A percentile compares a stretch with the other conserved stretches of the same genome.
phyloP scores from a whole-genome alignment of 1,140 invertebrate species.

The Bombus polaris region DNA sequence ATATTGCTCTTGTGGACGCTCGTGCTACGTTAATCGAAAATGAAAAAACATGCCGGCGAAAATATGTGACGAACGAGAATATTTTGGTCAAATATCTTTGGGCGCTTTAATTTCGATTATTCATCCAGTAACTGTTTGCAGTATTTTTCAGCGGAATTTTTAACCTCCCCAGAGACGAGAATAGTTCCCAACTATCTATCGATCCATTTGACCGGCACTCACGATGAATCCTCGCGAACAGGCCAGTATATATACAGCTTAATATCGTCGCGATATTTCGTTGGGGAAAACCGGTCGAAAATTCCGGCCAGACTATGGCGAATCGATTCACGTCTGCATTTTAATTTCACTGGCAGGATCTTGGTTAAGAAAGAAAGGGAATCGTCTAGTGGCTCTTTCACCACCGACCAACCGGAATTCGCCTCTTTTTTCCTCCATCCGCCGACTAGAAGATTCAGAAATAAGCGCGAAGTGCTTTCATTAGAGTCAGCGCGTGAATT shows the following conservation, averaged over 20 bases:
- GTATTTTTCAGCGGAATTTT: not conserved
- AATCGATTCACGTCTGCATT: constrained; percentile 40
- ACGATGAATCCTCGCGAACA: not conserved
- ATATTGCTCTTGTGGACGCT: not conserved
- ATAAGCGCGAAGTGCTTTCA: not conserved
- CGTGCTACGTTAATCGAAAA: not conserved
- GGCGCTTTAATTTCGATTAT: not conserved
- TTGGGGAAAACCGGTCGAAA: not conserved
- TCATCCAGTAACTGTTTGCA: not conserved
- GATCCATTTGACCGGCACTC: not conserved
- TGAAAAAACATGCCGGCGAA: not conserved
- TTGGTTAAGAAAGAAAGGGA: constrained; percentile 12
- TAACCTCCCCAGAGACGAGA: not conserved
- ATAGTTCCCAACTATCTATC: not conserved
- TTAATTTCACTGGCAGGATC: constrained; percentile 24
- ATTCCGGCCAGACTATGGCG: not conserved
- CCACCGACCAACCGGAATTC: constrained; percentile 15
- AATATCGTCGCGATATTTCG: constrained; percentile 28
- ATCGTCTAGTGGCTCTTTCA: constrained; percentile 23
- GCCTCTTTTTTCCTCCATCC: not conserved
- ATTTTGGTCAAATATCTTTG: not conserved
- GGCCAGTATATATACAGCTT: not conserved
- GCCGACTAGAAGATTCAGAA: not conserved
- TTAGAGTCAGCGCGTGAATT: constrained; percentile 1
- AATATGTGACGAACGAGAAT: constrained; percentile 1